Evolutionary conservation across 2,888 invertebrate species (phyloP), one percentile per base, ranked within the genome.

Genomic region (Spodoptera littoralis): DNA sequence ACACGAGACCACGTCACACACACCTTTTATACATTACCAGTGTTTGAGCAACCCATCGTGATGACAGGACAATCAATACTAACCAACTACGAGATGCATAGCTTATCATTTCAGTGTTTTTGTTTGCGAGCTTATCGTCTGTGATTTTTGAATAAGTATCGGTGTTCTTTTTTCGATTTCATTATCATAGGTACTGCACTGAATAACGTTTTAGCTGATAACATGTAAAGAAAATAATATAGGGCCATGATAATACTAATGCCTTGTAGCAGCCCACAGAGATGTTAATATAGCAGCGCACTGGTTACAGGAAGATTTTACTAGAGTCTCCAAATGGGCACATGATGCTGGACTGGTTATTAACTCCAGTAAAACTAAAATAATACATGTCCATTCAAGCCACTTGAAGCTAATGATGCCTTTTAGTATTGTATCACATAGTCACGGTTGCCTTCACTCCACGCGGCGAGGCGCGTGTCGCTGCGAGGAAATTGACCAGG

Each of bases 121-220:
- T 81, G 84, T 89, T 90, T 90, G 91, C 91, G 79, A 78, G 91
- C 91, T 91, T 89, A 79, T 70, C 79, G 83, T 82, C 80, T 84
- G 84, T 86, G 87, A 82, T 83, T 82, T 27, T 80, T 84, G 69
- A 81, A 80, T 85, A 77, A 81, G 79, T 86, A 78, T 85, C 81
- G 82, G 81, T 89, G 89, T 88, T 83, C 83, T 84, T 80, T 80
- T 82, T 70, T 56, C 73, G 77, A 77, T 80, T 83, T 66, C 76
- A 72, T 83, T 80, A 68, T 70, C 76, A 80, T 86, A 84, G 83
- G 87, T 88, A 88, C 88, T 90, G 90, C 90, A 90, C 90, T 89
- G 88, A 89, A 88, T 90, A 87, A 89, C 84, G 75, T 52, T 68
- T 48, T 66, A 75, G 75, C 73, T 70, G 76, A 66, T 80, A 77